Conservation (phyloP, 2,888 invertebrate genomes). For the Plebejus argus region DNA sequence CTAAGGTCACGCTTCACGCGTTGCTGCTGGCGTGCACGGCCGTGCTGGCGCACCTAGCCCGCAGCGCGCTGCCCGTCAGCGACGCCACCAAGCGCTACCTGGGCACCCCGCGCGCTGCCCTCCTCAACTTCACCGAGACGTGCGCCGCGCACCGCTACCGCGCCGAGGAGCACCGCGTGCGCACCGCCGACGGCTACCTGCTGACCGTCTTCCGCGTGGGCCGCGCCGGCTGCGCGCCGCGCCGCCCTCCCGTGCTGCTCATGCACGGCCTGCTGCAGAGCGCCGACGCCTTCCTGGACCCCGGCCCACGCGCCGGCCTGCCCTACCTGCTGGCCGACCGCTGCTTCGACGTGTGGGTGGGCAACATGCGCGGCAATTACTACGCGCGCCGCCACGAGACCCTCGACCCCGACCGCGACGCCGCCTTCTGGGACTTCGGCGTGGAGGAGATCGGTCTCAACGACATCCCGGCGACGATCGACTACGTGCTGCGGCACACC, state of each 20-base stretch:
- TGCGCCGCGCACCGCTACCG: conserved; percentile 52
- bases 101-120: conserved; percentile 47
- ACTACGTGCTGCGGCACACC: conserved; percentile 57
- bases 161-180: conserved; percentile 56
- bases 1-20: conserved; percentile 47
- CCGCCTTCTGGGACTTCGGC: conserved; percentile 69
- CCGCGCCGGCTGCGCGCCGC: conserved; percentile 32
- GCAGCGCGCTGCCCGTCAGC: conserved; percentile 44
- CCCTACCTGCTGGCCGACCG: conserved; percentile 50
- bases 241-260: conserved; percentile 56
- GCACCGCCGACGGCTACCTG: conserved; percentile 63
- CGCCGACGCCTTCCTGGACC: conserved; percentile 60
- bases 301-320: conserved; percentile 54
- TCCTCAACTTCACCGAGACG: conserved; percentile 55
- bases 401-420: conserved; percentile 54
- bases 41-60: conserved; percentile 44
- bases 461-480: conserved; percentile 85
- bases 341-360: conserved; percentile 55
- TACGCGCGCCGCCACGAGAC: conserved; percentile 79
- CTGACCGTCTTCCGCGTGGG: conserved; percentile 56
- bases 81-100: conserved; percentile 47
- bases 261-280: conserved; percentile 65
- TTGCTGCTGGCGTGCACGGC: conserved; percentile 44
- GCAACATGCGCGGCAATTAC: conserved; percentile 57
- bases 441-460: conserved; percentile 88